Base-by-base conservation (phyloP, 2,113 vertebrate genomes). In the Mesitornis unicolor region DNA sequence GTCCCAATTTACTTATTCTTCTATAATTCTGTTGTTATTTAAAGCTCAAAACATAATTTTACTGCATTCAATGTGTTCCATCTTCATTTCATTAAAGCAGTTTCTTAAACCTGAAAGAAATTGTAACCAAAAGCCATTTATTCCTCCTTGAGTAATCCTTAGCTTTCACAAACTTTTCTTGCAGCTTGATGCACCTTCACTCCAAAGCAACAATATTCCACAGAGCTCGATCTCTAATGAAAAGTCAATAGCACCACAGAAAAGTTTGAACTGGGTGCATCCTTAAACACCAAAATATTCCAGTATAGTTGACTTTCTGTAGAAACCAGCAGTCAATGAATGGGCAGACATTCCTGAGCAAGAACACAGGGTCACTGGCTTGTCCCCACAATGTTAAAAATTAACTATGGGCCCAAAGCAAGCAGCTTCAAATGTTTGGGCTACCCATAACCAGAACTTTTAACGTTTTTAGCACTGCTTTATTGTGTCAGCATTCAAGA, bases 301-400 rank as follows among this genome's bases (percentile, higher is more conserved):
- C 68, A 51, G 38, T 35, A 10, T 8, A 65, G 45, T 26, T 50
- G 20, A 9, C 4, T 3, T 65, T 90, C 42, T 83, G 79, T 29
- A 57, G 71, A 69, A 88, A 79, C 53, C 48, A 28, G 42, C 47
- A 90, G 25, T n/a, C 4, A 1, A 22, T 76, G 88, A 93, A 57
- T 67, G 22, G 33, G 80, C 68, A 77, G 67, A 59, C 88, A 70
- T 93, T 95, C 94, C 96, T 93, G 63, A 95, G 75, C 1, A 2
- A 84, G 83, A 94, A 80, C 88, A 88, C 63, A 74, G 79, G 51
- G 79, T 90, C 90, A 67, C 50, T 81, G 83, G 20, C 63, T 88
- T 93, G 82, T 94, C 57, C 86, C 45, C 35, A 33, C 15, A 26
- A 14, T 19, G 92, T 97, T 94, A 93, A 95, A 87, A 86, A 95